A percentile compares a stretch with the other conserved stretches of the same genome.
phyloP scores from a whole-genome alignment of 2,888 invertebrate genomes.

The Seira musarum region DNA sequence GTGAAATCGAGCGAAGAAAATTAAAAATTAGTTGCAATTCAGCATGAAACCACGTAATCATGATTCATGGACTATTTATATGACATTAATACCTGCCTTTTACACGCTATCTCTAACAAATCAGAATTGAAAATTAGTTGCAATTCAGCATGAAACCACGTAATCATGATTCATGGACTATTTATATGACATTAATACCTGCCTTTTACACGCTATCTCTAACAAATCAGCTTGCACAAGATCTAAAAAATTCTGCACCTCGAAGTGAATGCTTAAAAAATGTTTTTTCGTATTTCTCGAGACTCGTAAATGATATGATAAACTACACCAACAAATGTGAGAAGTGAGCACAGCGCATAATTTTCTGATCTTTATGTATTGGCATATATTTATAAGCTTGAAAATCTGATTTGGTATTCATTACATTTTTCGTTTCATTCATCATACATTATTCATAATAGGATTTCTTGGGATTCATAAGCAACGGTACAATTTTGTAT shows the following conservation, averaged over 20 bases:
- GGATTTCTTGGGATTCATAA: no score
- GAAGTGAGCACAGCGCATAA: background rate
- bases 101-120: background rate
- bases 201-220: background rate
- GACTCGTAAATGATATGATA: no score
- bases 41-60: conserved; percentile 5
- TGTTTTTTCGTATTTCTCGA: no score
- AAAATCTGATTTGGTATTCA: conserved; percentile 8
- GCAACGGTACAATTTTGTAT: background rate
- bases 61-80: conserved; percentile 4
- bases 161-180: conserved; percentile 9
- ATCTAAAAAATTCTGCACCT: no score
- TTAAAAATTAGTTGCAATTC: background rate
- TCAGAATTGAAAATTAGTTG: background rate
- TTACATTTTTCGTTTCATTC: conserved; percentile 2
- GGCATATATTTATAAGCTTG: background rate
- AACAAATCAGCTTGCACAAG: no score
- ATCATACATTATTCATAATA: conserved; percentile 6
- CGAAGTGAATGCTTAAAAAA: no score
- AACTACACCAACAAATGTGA: no score
- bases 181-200: conserved; percentile 4
- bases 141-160: background rate
- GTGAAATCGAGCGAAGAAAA: background rate
- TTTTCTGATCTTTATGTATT: background rate
- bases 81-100: background rate